Evolutionary conservation across 37 sponge, comb jelly and placozoan species (phyloP).

Genomic region (Aphrocallistes beatrix): DNA sequence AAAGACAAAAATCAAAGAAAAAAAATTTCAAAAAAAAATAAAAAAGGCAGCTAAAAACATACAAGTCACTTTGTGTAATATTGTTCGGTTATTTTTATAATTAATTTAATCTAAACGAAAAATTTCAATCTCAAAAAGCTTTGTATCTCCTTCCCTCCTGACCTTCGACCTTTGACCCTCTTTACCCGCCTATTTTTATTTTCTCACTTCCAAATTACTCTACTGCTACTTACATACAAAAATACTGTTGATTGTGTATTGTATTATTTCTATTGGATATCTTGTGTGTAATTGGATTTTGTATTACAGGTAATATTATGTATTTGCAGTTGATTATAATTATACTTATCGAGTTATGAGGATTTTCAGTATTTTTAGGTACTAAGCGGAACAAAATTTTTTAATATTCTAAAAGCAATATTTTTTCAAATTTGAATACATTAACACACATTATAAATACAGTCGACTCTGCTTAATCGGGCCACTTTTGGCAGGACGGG

Average conservation of each 20-base stretch:
- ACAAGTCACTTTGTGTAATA: conserved; percentile 15
- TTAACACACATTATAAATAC: too few species aligned
- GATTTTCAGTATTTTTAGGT: background rate
- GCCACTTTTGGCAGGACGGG: too few species aligned
- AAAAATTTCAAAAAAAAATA: background rate
- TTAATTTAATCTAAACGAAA: background rate
- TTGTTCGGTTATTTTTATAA: background rate
- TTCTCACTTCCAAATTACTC: background rate
- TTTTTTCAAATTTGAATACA: too few species aligned
- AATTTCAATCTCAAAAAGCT: background rate
- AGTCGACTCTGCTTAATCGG: too few species aligned
- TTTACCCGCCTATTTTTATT: background rate
- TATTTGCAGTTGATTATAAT: background rate
- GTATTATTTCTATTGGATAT: background rate
- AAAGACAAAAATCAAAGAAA: background rate
- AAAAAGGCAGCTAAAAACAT: conserved; percentile 10
- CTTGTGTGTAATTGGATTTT: background rate
- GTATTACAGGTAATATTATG: background rate
- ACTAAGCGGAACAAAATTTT: too few species aligned
- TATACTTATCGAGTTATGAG: background rate
- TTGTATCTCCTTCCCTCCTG: background rate
- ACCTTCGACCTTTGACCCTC: background rate
- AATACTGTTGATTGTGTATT: background rate
- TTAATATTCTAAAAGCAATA: too few species aligned
- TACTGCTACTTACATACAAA: background rate